Conservation (phyloP, 2,888 invertebrate genomes). For the Plagodis dolabraria region DNA sequence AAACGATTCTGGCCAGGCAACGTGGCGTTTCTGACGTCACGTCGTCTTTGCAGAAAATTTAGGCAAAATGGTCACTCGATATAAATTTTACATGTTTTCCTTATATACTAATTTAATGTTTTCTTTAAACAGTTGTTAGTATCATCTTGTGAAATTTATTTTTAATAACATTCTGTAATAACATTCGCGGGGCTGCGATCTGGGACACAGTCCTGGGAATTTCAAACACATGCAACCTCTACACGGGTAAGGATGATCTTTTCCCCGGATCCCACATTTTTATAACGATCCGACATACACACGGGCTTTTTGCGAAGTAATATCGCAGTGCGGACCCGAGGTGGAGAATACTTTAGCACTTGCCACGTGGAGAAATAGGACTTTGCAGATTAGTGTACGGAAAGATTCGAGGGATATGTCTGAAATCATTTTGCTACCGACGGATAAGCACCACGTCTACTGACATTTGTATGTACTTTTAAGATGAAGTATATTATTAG, state of each 20-base stretch:
- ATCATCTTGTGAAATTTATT: too few relatives aligned
- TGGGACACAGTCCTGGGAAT: slow-evolving; percentile 7
- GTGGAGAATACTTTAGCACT: slow-evolving; percentile 28
- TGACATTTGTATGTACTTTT: too few relatives aligned
- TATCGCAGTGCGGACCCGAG: slow-evolving; percentile 39
- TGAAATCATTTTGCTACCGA: not conserved
- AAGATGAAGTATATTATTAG: too few relatives aligned
- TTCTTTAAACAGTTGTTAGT: too few relatives aligned
- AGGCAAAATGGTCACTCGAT: too few relatives aligned
- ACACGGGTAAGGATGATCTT: slow-evolving; percentile 76
- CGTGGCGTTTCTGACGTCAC: too few relatives aligned
- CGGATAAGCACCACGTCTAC: too few relatives aligned
- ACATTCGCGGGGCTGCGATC: not conserved
- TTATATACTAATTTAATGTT: too few relatives aligned
- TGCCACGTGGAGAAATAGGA: slow-evolving; percentile 10
- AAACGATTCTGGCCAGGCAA: too few relatives aligned
- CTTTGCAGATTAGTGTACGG: not conserved
- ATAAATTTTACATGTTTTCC: too few relatives aligned
- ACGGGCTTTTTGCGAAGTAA: slow-evolving; percentile 59
- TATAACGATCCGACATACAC: slow-evolving; percentile 75
- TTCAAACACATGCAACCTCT: slow-evolving; percentile 3
- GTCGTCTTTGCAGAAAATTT: too few relatives aligned
- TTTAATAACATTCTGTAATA: too few relatives aligned
- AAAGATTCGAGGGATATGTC: not conserved
- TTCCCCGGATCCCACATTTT: slow-evolving; percentile 82